A percentile compares a stretch with the other conserved stretches of the same genome.
Evolutionary conservation across 2,888 invertebrate species (phyloP).

Genomic region (Phalera bucephala): DNA sequence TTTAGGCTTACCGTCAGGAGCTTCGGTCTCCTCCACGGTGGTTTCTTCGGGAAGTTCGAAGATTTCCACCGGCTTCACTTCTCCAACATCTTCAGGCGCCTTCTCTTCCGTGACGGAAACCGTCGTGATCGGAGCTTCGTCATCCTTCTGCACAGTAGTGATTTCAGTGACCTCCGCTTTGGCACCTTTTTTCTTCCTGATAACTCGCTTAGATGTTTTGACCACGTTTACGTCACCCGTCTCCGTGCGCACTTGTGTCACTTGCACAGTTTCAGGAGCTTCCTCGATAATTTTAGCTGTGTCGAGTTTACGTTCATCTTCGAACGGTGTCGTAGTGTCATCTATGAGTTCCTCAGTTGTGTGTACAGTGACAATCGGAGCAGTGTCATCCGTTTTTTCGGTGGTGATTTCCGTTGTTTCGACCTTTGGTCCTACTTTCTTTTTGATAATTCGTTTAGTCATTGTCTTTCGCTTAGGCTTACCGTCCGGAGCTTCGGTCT

Average conservation of each 20-base stretch:
- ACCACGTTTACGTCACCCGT: constrained; percentile 26
- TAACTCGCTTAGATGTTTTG: constrained; percentile 42
- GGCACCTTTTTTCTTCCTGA: constrained; percentile 45
- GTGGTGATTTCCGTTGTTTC: constrained; percentile 42
- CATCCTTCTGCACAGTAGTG: constrained; percentile 46
- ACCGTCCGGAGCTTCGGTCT: constrained; percentile 40
- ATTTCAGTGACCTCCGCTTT: constrained; percentile 55
- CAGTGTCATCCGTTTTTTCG: constrained; percentile 40
- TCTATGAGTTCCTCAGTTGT: constrained; percentile 42
- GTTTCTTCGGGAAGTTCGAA: constrained; percentile 16
- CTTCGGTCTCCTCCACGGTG: constrained; percentile 1
- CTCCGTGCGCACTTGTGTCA: constrained; percentile 29
- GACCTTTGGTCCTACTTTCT: constrained; percentile 49
- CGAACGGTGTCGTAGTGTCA: constrained; percentile 27
- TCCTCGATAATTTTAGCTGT: constrained; percentile 40
- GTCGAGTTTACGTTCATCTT: constrained; percentile 16
- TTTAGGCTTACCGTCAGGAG: constrained; percentile 18
- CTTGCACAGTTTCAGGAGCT: constrained; percentile 27
- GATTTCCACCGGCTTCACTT: constrained; percentile 2
- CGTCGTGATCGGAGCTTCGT: constrained; percentile 29
- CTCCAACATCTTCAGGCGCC: background rate
- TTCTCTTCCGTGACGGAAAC: constrained; percentile 4
- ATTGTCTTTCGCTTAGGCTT: constrained; percentile 45
- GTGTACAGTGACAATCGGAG: constrained; percentile 42
- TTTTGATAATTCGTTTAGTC: constrained; percentile 59